A percentile compares a stretch with the other conserved stretches of the same genome.
Conservation (phyloP, 2,797 vertebrate genomes). For the Capromys pilorides region DNA sequence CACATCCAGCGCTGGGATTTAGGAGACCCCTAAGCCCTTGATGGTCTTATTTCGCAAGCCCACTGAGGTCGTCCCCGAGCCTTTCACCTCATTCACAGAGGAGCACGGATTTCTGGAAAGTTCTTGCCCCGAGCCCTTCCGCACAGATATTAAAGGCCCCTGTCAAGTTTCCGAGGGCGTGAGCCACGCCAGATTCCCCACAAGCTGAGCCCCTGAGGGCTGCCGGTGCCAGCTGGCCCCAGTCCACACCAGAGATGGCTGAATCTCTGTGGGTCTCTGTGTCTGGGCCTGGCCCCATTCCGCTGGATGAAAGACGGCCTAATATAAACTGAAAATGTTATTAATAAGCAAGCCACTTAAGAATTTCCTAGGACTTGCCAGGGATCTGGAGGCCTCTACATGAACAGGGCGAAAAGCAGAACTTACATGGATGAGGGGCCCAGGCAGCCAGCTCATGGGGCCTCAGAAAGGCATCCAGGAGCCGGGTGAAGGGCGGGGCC, state of each 20-base stretch:
- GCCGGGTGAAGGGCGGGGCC: neutral
- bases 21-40: conserved; percentile 48
- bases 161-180: conserved; percentile 74
- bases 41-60: conserved; percentile 57
- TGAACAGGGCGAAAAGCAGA: conserved; percentile 53
- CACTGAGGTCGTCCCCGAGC: conserved; percentile 38
- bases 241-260: conserved; percentile 67
- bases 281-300: conserved; percentile 64
- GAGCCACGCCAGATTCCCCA: conserved; percentile 75
- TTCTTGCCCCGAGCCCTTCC: conserved; percentile 63
- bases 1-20: neutral
- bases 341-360: conserved; percentile 83
- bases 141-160: conserved; percentile 66
- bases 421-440: conserved; percentile 63
- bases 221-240: conserved; percentile 72
- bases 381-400: conserved; percentile 61
- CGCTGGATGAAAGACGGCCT: conserved; percentile 77
- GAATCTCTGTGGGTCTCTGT: conserved; percentile 74
- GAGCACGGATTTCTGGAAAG: conserved; percentile 72
- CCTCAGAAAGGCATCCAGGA: neutral
- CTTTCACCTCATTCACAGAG: conserved; percentile 57
- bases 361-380: conserved; percentile 78
- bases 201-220: conserved; percentile 69
- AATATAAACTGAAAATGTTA: conserved; percentile 82
- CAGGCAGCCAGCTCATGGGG: neutral